These are phyloP conservation scores for Chelon auratus DNA, from an alignment of 2,797 vertebrate genomes.

Conservation along the genomic window DNA sequence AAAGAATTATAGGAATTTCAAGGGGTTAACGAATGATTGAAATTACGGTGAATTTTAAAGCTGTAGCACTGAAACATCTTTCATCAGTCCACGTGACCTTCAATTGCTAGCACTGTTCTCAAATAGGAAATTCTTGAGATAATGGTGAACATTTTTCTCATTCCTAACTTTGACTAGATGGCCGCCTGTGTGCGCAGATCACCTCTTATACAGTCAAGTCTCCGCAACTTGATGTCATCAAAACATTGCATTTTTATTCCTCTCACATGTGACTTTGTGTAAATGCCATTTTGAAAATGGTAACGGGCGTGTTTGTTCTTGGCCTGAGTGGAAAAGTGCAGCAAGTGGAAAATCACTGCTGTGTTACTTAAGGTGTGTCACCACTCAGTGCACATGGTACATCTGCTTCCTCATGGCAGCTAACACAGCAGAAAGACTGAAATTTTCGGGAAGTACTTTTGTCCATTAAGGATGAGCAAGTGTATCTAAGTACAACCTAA, in stretches of 20 bases:
- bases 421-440: background rate
- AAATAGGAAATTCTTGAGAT: background rate
- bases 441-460: constrained; percentile 4
- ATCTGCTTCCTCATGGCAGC: constrained; percentile 22
- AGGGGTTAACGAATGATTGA: too few species aligned
- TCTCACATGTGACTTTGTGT: background rate
- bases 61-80: too few species aligned
- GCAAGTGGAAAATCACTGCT: constrained; percentile 69
- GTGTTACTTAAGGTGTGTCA: constrained; percentile 51
- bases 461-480: background rate
- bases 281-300: constrained; percentile 6
- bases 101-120: background rate
- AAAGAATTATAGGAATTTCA: too few species aligned
- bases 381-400: constrained; percentile 9
- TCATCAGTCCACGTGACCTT: background rate
- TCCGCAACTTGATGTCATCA: background rate
- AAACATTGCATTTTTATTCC: background rate
- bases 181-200: background rate
- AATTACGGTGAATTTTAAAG: too few species aligned
- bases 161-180: constrained; percentile 4
- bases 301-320: constrained; percentile 37
- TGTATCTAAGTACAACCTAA: too few species aligned
- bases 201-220: background rate
- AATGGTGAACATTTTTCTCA: background rate
- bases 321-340: constrained; percentile 32